Evolutionary conservation across 2,888 invertebrate genomes (phyloP).

Genomic region (Podabrus alpinus): DNA sequence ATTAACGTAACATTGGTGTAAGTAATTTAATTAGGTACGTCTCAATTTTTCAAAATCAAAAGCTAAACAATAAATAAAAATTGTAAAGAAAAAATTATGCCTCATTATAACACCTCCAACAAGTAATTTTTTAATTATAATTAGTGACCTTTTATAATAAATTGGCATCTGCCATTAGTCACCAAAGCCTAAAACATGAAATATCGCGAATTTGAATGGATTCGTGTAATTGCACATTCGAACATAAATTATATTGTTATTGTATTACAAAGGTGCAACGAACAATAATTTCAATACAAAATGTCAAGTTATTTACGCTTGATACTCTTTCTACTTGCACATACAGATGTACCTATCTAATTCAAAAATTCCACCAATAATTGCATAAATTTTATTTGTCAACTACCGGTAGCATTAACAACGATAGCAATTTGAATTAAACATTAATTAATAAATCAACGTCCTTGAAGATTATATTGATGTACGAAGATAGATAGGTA

Average conservation of each 20-base stretch:
- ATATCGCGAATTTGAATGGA: background rate
- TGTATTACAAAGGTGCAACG: background rate
- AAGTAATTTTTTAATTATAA: background rate
- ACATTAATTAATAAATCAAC: slow-evolving; percentile 9
- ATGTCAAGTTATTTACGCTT: slow-evolving; percentile 21
- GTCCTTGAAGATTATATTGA: slow-evolving; percentile 14
- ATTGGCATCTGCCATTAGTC: background rate
- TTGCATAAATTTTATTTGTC: background rate
- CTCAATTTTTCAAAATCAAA: background rate
- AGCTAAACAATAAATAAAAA: background rate
- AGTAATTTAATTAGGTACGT: too few species aligned
- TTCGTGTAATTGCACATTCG: slow-evolving; percentile 15
- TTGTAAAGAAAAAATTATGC: background rate
- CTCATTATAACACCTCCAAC: too few species aligned
- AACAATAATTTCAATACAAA: slow-evolving; percentile 11
- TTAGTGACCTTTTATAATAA: background rate
- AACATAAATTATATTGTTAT: slow-evolving; percentile 7
- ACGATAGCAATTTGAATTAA: background rate
- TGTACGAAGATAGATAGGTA: slow-evolving; percentile 15
- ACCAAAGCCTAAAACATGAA: background rate
- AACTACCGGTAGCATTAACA: background rate
- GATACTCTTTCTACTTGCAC: background rate
- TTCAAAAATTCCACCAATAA: background rate
- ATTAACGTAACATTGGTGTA: background rate
- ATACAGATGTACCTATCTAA: background rate